phyloP scores from a whole-genome alignment of 1,140 invertebrate species.

The Drosophila nebulosa region DNA sequence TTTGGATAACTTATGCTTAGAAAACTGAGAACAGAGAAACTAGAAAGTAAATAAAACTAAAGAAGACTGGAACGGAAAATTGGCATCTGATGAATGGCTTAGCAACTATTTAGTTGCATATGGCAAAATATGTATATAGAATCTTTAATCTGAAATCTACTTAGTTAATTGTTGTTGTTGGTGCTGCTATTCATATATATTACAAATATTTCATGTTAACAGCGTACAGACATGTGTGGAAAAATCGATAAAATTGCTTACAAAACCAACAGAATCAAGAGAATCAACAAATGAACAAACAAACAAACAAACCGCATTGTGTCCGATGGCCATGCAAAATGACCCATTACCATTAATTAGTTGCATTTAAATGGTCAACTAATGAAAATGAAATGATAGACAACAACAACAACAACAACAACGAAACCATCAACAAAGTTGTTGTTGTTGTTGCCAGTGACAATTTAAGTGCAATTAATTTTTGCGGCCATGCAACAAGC shows the following conservation, averaged over 20 bases:
- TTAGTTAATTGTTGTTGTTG: no score
- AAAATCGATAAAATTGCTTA: constrained; percentile 54
- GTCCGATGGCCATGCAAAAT: constrained; percentile 71
- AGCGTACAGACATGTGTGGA: no score
- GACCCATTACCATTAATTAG: constrained; percentile 76
- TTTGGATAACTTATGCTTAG: no score
- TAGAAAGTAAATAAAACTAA: no score
- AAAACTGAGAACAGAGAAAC: no score
- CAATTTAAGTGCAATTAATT: constrained; percentile 76
- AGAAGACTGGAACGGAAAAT: no score
- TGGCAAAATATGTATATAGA: no score
- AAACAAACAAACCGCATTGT: constrained; percentile 58
- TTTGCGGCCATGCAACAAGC: constrained; percentile 43
- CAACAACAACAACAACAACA: constrained; percentile 17
- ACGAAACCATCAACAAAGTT: constrained; percentile 51
- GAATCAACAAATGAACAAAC: neutral
- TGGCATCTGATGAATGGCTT: no score
- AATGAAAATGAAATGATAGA: constrained; percentile 57
- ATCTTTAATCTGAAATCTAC: no score
- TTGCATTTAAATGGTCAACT: constrained; percentile 62
- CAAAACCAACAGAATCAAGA: constrained; percentile 47
- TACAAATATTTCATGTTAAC: constrained; percentile 42
- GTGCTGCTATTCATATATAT: neutral
- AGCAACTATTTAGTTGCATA: no score
- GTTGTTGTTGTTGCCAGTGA: constrained; percentile 59